Evolutionary conservation across 2,113 vertebrate species (phyloP).

Genomic region (Xenopus borealis): DNA sequence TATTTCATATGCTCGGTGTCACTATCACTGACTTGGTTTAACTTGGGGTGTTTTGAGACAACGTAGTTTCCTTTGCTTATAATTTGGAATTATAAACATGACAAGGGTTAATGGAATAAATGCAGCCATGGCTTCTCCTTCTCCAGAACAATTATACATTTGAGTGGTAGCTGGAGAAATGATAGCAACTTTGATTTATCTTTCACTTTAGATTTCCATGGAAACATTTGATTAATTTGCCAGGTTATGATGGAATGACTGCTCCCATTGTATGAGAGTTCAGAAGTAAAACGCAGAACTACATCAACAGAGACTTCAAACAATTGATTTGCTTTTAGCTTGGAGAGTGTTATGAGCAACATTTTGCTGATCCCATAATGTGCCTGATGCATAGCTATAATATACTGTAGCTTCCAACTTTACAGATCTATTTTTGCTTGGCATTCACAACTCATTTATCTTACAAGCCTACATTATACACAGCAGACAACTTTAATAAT

Average conservation of each 20-base stretch:
- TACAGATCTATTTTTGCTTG: conserved; percentile 5
- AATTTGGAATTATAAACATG: too few species aligned
- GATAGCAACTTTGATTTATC: conserved; percentile 17
- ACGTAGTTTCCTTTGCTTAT: too few species aligned
- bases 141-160: conserved; percentile 17
- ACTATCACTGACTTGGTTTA: too few species aligned
- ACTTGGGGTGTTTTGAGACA: too few species aligned
- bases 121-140: neutral
- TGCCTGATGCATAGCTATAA: conserved; percentile 28
- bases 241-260: conserved; percentile 24
- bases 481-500: neutral
- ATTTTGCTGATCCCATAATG: conserved; percentile 8
- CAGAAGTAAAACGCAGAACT: conserved; percentile 19
- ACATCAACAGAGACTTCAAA: conserved; percentile 11
- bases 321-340: conserved; percentile 20
- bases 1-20: neutral
- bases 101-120: neutral
- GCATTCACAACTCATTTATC: conserved; percentile 8
- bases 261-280: conserved; percentile 13
- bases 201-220: conserved; percentile 22
- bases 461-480: neutral
- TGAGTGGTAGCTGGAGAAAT: neutral
- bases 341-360: neutral
- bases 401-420: conserved; percentile 12
- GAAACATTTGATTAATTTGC: conserved; percentile 25